Evolutionary conservation across 2,888 invertebrate species (phyloP).

Genomic region (Clepsis dumicolana): DNA sequence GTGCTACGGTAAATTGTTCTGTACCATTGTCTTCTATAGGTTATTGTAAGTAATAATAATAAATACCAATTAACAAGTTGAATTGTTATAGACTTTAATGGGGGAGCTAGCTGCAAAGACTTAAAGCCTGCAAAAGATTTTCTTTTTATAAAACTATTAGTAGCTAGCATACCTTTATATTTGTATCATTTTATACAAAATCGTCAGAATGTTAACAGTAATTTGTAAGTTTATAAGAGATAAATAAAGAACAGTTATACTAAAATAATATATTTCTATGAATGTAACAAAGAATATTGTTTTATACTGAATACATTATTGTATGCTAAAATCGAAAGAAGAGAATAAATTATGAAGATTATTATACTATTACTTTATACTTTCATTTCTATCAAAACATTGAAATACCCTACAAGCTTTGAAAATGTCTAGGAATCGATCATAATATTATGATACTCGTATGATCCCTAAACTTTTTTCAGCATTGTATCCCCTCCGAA

Average conservation of each 20-base stretch:
- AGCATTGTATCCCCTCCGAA: neutral
- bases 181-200: constrained; percentile 84
- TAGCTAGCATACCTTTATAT: constrained; percentile 59
- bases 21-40: constrained; percentile 83
- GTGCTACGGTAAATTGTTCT: constrained; percentile 80
- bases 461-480: neutral
- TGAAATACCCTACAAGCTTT: neutral
- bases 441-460: neutral
- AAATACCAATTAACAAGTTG: constrained; percentile 85
- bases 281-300: constrained; percentile 86
- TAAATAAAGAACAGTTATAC: constrained; percentile 80
- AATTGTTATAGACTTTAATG: constrained; percentile 75
- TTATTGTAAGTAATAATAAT: constrained; percentile 79
- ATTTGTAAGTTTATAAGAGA: constrained; percentile 85
- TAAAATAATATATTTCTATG: constrained; percentile 86
- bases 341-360: constrained; percentile 85
- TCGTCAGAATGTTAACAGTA: constrained; percentile 85
- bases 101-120: constrained; percentile 56
- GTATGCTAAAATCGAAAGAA: constrained; percentile 76
- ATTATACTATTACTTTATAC: constrained; percentile 79
- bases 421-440: neutral
- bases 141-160: constrained; percentile 46
- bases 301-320: constrained; percentile 84
- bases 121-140: constrained; percentile 49
- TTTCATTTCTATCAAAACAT: constrained; percentile 61